Percentiles rank a stretch among this genome's conserved stretches.
These are phyloP conservation scores for Panthera leo DNA, from an alignment of 2,113 vertebrate genomes.

Conservation along the genomic window DNA sequence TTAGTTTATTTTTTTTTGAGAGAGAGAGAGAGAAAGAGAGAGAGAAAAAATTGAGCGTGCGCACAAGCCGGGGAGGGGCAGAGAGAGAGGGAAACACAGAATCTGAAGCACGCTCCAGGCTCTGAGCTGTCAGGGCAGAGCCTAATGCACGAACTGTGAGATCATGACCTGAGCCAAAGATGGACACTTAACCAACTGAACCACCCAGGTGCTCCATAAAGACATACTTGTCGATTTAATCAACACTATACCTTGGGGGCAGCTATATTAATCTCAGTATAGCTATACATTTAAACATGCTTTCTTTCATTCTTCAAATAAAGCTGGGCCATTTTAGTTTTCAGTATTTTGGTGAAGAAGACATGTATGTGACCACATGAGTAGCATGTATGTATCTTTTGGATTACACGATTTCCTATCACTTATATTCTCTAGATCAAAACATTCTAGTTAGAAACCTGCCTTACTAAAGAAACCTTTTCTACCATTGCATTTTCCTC, in stretches of 20 bases:
- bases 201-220: no score
- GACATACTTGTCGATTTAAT: background rate
- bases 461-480: background rate
- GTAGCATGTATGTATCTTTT: background rate
- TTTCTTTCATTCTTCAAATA: background rate
- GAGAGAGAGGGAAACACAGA: no score
- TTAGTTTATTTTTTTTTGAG: no score
- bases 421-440: background rate
- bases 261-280: background rate
- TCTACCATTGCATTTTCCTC: background rate
- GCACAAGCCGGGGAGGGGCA: no score
- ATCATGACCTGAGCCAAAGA: no score
- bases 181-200: no score
- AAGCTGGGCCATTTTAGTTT: background rate
- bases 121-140: no score
- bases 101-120: no score
- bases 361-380: background rate
- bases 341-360: background rate
- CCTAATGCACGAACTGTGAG: no score
- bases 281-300: background rate
- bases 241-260: background rate
- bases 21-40: no score
- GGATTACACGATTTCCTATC: background rate
- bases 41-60: no score
- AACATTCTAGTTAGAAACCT: constrained; percentile 10